Evolutionary conservation across 2,797 vertebrate genomes (phyloP), one percentile per base, ranked within the genome.

Genomic region (Lacerta bilineata): DNA sequence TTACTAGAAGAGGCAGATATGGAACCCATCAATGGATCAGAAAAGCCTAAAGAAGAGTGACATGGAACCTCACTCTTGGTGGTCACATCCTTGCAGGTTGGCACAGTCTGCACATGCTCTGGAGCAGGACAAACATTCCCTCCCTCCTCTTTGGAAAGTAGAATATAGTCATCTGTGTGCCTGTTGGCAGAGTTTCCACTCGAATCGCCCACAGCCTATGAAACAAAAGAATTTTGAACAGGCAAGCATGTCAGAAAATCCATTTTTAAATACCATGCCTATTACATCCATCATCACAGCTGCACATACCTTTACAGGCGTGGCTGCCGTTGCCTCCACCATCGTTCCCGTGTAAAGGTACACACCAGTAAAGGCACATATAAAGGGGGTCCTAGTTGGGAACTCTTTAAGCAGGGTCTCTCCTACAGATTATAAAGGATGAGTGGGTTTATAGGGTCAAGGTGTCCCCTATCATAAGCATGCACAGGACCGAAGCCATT

Each of bases 91-190:
- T 96, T 97, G 90, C 97, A 96, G 91, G 95, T 77, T 72, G 96
- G 97, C 68, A 95, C 90, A 76, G 92, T 86, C 86, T 94, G 97
- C 1, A 55, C 91, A 7, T 91, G 76, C 89, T 94, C 95, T 0
- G 3, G 80, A 89, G 7, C 76, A 55, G 43, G 93, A 74, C 82
- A 93, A 69, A 90, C 90, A 29, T 92, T 90, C 90, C 89, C 86
- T 36, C 96, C 95, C 18, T 98, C 98, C 1, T 99, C 98, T 96
- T 98, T 98, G 64, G 97, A 97, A 86, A 99, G 96, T 43, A 99
- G 94, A 94, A 99, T 99, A 94, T 99, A 99, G 96, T 98, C 98
- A 3, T 98, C 98, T 90, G 97, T 96, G 92, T 96, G 97, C 88
- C 96, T 98, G 80, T 95, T 95, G 61, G 98, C 98, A 0, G 93